Percentiles rank a stretch among this genome's conserved stretches.
These are phyloP conservation scores for Bombyx mori DNA, from an alignment of 1,140 invertebrate genomes.

Conservation along the genomic window ASM3026992v2 NC_085128.1:15495501-15496000, in stretches of 20 bases:
- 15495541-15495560: constrained; percentile 3
- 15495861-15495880: constrained; percentile 17
- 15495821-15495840: no score
- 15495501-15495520: constrained; percentile 12
- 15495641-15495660: constrained; percentile 9
- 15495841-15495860: constrained; percentile 15
- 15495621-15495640: constrained; percentile 1
- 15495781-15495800: constrained; percentile 4
- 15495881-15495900: constrained; percentile 16
- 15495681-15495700: constrained; percentile 2
- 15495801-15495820: no score
- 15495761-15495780: constrained; percentile 3
- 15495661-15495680: constrained; percentile 2
- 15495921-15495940: constrained; percentile 18
- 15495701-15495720: constrained; percentile 6
- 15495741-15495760: constrained; percentile 10
- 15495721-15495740: constrained; percentile 9
- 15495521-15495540: constrained; percentile 5
- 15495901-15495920: constrained; percentile 23
- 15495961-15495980: not conserved
- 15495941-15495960: constrained; percentile 9
- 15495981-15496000: constrained; percentile 3
- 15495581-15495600: constrained; percentile 5
- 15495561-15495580: constrained; percentile 7
- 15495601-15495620: constrained; percentile 6